Base-by-base conservation (phyloP, 2,113 vertebrate species). In the Notothenia coriiceps region DNA sequence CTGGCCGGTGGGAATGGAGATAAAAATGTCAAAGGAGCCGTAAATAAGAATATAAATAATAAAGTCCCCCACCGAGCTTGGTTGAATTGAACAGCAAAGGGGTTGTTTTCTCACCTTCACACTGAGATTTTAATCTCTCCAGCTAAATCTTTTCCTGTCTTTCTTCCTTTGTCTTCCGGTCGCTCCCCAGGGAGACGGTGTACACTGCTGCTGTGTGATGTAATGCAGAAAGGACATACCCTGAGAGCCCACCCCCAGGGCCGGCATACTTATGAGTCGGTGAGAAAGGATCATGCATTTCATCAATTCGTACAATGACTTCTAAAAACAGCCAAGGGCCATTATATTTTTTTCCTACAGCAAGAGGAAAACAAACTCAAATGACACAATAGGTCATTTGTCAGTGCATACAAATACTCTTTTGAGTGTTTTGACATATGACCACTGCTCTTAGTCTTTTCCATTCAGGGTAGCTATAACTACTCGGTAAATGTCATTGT, bases 1-100 rank as follows among this genome's bases (percentile, higher is more conserved):
- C 59, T 81, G 85, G 82, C 86, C 76, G 25, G 22, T 78, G 84
- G 80, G 73, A 76, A 65, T 10, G 29, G 66, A 91, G 83, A 94
- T 91, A 92, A 94, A 92, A 85, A 89, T 69, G 92, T 83, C 87
- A 84, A 70, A 78, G 77, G 70, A 2, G 74, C 64, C 47, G 54
- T 89, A 91, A 91, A 92, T 91, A 88, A 82, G 72, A 84, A 88
- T 84, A 87, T 88, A 88, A 91, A 92, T 91, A 89, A 91, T 90
- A 86, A 91, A 89, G 77, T 76, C 65, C 56, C 61, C 71, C 74
- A 43, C 64, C 29, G 22, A 77, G 78, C 73, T 70, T 25, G 82
- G 81, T 66, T 72, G 80, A 89, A 88, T 79, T 77, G 85, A 89
- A 91, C 76, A 67, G 80, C 80, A 81, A 63, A 83, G 65, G 62